Evolutionary conservation across 2,113 vertebrate species (phyloP).

Genomic region (Syngnathus scovelli): DNA sequence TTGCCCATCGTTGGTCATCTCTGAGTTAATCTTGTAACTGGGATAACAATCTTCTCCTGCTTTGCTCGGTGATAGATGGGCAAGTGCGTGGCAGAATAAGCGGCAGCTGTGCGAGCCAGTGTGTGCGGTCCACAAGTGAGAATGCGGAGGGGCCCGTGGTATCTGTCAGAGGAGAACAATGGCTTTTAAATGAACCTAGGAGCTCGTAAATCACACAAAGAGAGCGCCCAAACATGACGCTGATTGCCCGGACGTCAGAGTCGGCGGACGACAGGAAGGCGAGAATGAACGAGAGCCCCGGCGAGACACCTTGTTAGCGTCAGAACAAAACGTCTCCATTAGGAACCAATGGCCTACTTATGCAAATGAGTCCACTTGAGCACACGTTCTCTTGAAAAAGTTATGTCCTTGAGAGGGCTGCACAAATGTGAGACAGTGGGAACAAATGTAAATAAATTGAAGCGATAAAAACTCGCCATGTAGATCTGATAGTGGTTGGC

Average conservation of each 20-base stretch:
- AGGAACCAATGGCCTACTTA: constrained; percentile 69
- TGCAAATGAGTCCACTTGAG: constrained; percentile 58
- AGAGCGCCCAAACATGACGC: constrained; percentile 64
- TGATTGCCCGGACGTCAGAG: constrained; percentile 69
- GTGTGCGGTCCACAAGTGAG: constrained; percentile 39
- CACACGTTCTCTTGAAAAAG: constrained; percentile 45
- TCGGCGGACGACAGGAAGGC: constrained; percentile 63
- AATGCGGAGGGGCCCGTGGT: constrained; percentile 51
- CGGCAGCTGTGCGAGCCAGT: constrained; percentile 40
- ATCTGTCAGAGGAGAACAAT: constrained; percentile 73
- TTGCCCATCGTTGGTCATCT: constrained; percentile 59
- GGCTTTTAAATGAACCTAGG: constrained; percentile 76
- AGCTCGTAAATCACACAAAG: constrained; percentile 73
- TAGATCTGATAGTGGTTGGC: background rate
- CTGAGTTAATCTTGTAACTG: constrained; percentile 69
- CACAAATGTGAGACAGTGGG: constrained; percentile 42
- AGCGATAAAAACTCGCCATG: constrained; percentile 33
- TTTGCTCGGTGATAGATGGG: constrained; percentile 67
- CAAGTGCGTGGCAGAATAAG: constrained; percentile 64
- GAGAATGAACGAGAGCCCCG: constrained; percentile 59
- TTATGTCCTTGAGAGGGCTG: constrained; percentile 62
- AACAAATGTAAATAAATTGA: constrained; percentile 63
- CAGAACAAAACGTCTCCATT: constrained; percentile 72
- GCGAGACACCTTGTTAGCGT: constrained; percentile 71
- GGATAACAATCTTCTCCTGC: constrained; percentile 71